Evolutionary conservation across 2,113 vertebrate genomes (phyloP).

Genomic region (Istiophorus platypterus): DNA sequence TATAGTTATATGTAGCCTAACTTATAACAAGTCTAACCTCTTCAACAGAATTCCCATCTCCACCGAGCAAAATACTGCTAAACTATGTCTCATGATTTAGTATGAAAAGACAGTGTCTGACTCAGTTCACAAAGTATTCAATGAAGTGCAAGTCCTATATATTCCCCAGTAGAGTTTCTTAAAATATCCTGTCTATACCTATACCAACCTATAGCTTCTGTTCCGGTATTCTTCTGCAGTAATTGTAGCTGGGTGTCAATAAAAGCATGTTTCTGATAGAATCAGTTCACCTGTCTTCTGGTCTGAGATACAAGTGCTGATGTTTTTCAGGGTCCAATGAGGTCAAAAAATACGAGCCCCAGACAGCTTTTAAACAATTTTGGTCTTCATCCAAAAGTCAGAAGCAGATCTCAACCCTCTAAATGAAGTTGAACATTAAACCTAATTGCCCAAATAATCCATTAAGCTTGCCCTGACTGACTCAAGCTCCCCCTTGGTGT

Average conservation of each 20-base stretch:
- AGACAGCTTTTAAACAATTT: not conserved
- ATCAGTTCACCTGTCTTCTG: not conserved
- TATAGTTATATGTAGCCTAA: not conserved
- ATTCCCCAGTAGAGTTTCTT: not conserved
- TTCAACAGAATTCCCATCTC: not conserved
- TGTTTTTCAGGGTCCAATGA: not conserved
- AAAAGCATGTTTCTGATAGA: not conserved
- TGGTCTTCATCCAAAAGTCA: not conserved
- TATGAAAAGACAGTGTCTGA: conserved; percentile 23
- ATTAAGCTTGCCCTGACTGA: not conserved
- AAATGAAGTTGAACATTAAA: not conserved
- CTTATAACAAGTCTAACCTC: not conserved
- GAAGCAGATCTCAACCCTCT: not conserved
- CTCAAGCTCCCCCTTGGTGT: not conserved
- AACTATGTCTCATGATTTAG: not conserved
- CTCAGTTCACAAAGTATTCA: conserved; percentile 24
- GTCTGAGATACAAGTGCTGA: not conserved
- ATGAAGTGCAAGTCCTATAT: not conserved
- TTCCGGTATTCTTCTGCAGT: not conserved
- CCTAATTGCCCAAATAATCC: not conserved
- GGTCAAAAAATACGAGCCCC: not conserved
- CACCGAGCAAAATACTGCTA: not conserved
- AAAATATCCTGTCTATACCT: conserved; percentile 11
- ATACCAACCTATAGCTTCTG: not conserved
- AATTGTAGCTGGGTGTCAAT: not conserved